Base-by-base conservation (phyloP, 2,113 vertebrate genomes). In the Erythrocebus patas region DNA sequence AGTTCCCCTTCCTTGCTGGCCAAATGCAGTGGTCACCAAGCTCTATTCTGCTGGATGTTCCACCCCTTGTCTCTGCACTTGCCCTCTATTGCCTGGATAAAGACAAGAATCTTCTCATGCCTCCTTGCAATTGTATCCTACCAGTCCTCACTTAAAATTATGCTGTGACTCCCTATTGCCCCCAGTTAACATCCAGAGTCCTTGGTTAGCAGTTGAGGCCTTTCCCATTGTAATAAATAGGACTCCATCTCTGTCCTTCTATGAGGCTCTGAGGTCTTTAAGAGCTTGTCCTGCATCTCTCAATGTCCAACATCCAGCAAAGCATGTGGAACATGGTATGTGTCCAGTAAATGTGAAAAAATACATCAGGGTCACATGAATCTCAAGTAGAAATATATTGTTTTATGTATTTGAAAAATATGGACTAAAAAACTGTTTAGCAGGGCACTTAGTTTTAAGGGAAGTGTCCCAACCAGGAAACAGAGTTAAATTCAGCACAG, bases 341-440 rank as follows among this genome's bases (percentile, higher is more conserved):
- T 32, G 5, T 43, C 95, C 45, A 66, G 61, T 68, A 73, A 75
- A 45, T 75, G n/a, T 76, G 80, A 73, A 96, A 89, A 40, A 95
- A 81, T 89, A 81, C 81, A 66, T 72, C 40, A 72, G 84, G 82
- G 64, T 89, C 80, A 73, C 30, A 22, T 66, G 83, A 96, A 59
- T 86, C 61, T 43, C n/a, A 17, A 38, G 50, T 64, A 50, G 45
- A 68, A 89, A 97, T 86, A 96, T 64, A 91, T 27, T 68, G 17
- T 88, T 83, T 94, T 94, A 52, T 90, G 48, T 89, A 85, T 86
- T 87, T 82, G 79, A 89, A 92, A 96, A 88, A 72, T 40, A 70
- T 66, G 68, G 64, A 72, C 79, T 89, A 48, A 12, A 96, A 96
- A 91, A 68, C 75, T 89, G 79, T 87, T 84, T 73, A 84, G 17